phyloP scores from a whole-genome alignment of 2,113 vertebrate species.

The Callocephalon fimbriatum region DNA sequence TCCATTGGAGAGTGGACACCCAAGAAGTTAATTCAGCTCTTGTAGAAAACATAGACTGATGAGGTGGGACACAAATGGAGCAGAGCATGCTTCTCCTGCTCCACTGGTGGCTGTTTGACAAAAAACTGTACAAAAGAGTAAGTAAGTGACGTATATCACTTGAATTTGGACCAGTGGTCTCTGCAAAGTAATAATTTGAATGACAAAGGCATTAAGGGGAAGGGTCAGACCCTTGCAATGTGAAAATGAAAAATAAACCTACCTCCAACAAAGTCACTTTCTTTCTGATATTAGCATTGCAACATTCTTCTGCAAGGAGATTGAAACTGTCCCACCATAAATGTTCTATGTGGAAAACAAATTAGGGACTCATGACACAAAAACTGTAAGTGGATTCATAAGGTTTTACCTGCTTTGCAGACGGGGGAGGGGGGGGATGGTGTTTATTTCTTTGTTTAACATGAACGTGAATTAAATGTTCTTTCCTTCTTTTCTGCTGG shows the following conservation, averaged over 20 bases:
- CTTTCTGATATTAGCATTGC: not conserved
- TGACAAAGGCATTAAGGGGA: not conserved
- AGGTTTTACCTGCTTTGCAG: not conserved
- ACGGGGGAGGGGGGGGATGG: not conserved
- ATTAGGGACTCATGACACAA: not conserved
- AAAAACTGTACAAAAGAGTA: not conserved
- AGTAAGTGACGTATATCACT: not conserved
- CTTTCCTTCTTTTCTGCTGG: rapidly evolving
- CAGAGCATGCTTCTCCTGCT: not conserved
- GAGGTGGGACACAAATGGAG: not conserved
- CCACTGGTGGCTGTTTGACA: not conserved
- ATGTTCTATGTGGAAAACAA: not conserved
- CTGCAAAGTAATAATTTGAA: not conserved
- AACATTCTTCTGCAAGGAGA: not conserved
- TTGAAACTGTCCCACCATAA: not conserved
- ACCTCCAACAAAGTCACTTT: not conserved
- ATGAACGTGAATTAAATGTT: not conserved
- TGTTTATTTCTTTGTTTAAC: not conserved
- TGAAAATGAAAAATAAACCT: not conserved
- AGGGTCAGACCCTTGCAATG: not conserved
- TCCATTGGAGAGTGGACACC: not conserved
- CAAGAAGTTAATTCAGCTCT: not conserved
- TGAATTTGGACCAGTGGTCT: not conserved
- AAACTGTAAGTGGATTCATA: not conserved
- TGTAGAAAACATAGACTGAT: not conserved